These are phyloP conservation scores for Ptyas mucosa DNA, from an alignment of 2,113 vertebrate species.

Conservation along the genomic window DNA sequence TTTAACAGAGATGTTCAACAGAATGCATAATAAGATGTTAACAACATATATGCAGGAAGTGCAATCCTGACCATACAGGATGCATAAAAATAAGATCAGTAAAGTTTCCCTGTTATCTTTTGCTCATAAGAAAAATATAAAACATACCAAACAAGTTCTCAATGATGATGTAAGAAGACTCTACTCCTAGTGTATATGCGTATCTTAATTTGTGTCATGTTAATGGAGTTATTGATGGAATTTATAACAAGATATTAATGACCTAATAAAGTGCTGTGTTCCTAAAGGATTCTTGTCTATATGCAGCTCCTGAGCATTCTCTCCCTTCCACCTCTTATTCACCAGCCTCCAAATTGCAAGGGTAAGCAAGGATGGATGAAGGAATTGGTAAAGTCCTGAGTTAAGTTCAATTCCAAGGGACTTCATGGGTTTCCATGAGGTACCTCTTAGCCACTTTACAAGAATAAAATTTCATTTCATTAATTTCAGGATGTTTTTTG, in stretches of 20 bases:
- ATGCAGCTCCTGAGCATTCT: background rate
- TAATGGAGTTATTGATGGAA: slow-evolving; percentile 51
- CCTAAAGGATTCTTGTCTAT: slow-evolving; percentile 19
- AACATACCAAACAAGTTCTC: background rate
- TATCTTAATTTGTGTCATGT: slow-evolving; percentile 4
- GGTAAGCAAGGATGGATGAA: background rate
- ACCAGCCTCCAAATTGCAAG: background rate
- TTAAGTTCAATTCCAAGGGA: background rate
- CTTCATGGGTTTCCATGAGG: background rate
- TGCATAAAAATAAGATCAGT: background rate
- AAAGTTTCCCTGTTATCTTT: background rate
- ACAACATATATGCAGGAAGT: background rate
- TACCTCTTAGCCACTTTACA: background rate
- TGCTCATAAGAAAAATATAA: background rate
- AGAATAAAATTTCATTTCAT: background rate
- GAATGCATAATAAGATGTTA: background rate
- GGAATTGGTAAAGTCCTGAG: background rate
- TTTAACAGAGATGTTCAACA: background rate
- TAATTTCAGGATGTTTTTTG: background rate
- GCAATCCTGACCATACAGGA: background rate
- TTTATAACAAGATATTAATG: slow-evolving; percentile 47
- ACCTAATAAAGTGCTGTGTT: slow-evolving; percentile 9
- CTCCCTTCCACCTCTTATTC: background rate
- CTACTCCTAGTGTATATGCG: background rate
- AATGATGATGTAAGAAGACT: background rate